Evolutionary conservation across 2,797 vertebrate species (phyloP).

Genomic region (Coregonus sp.): DNA sequence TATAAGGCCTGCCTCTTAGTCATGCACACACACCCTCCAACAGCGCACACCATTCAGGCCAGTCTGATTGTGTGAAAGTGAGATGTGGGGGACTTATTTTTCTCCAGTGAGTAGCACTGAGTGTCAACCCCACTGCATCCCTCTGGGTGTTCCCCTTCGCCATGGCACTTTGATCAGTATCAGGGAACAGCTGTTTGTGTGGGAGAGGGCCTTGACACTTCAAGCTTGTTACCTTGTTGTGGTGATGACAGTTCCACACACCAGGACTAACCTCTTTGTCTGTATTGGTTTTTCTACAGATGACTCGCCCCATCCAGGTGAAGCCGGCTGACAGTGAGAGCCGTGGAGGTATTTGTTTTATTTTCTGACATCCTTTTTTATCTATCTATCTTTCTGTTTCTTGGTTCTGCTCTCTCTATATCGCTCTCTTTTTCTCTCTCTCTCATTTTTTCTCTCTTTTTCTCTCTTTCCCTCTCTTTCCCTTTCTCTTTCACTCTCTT

Average conservation of each 20-base stretch:
- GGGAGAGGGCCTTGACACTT: slow-evolving; percentile 39
- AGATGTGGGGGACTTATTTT: slow-evolving; percentile 30
- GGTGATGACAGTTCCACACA: slow-evolving; percentile 27
- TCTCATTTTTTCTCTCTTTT: background rate
- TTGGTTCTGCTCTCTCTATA: slow-evolving; percentile 9
- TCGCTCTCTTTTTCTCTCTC: background rate
- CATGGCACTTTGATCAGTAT: slow-evolving; percentile 49
- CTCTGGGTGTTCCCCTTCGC: slow-evolving; percentile 31
- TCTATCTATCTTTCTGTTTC: slow-evolving; percentile 44
- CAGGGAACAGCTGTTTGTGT: slow-evolving; percentile 46
- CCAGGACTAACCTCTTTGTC: slow-evolving; percentile 60
- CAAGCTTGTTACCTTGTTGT: slow-evolving; percentile 51
- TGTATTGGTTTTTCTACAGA: slow-evolving; percentile 75
- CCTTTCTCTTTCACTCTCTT: too few species aligned
- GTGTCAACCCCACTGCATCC: slow-evolving; percentile 40
- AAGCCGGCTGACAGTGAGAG: slow-evolving; percentile 98
- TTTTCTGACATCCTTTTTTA: slow-evolving; percentile 64
- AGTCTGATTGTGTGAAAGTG: slow-evolving; percentile 1
- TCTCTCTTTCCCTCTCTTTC: too few species aligned
- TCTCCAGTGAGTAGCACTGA: slow-evolving; percentile 40
- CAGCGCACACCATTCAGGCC: background rate
- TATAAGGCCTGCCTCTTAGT: slow-evolving; percentile 71
- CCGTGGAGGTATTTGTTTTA: slow-evolving; percentile 96
- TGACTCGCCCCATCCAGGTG: slow-evolving; percentile 99
- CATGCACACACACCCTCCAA: slow-evolving; percentile 34